Evolutionary conservation across 2,113 vertebrate species (phyloP).

Genomic region (Bufo gargarizans): DNA sequence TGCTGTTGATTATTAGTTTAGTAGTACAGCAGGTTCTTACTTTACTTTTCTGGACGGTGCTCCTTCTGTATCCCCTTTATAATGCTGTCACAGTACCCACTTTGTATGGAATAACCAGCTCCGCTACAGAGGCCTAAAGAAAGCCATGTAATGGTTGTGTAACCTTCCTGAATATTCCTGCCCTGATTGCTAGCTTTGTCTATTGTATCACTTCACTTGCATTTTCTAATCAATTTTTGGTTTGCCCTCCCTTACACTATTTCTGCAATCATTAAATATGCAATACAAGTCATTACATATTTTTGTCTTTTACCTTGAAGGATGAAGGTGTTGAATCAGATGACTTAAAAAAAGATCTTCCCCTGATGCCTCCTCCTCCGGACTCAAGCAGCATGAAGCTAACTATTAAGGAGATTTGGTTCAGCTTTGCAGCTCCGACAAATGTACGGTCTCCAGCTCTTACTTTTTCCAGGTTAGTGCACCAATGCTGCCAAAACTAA

Average conservation of each 20-base stretch:
- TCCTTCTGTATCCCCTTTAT: too few species aligned
- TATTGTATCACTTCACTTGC: not conserved
- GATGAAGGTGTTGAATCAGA: slow-evolving; percentile 99
- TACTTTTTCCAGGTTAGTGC: slow-evolving; percentile 84
- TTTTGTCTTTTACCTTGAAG: slow-evolving; percentile 68
- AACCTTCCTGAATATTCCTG: too few species aligned
- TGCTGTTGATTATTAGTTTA: too few species aligned
- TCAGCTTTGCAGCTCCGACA: slow-evolving; percentile 98
- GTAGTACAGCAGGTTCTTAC: too few species aligned
- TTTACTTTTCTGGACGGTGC: too few species aligned
- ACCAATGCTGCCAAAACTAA: not conserved
- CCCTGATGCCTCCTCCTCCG: slow-evolving; percentile 93
- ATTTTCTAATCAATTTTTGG: not conserved
- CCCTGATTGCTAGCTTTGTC: too few species aligned
- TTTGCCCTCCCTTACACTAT: not conserved
- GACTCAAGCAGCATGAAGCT: slow-evolving; percentile 99
- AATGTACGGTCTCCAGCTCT: slow-evolving; percentile 89
- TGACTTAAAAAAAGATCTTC: slow-evolving; percentile 95
- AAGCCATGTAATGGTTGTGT: too few species aligned
- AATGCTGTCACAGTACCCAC: too few species aligned
- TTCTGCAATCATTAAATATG: not conserved
- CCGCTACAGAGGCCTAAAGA: too few species aligned
- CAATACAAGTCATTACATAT: not conserved
- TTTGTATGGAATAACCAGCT: too few species aligned
- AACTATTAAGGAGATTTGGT: slow-evolving; percentile 97